Percentiles rank a stretch among this genome's conserved stretches.
Conservation (phyloP, 1,140 invertebrate species). For the Drosophila busckii region DNA sequence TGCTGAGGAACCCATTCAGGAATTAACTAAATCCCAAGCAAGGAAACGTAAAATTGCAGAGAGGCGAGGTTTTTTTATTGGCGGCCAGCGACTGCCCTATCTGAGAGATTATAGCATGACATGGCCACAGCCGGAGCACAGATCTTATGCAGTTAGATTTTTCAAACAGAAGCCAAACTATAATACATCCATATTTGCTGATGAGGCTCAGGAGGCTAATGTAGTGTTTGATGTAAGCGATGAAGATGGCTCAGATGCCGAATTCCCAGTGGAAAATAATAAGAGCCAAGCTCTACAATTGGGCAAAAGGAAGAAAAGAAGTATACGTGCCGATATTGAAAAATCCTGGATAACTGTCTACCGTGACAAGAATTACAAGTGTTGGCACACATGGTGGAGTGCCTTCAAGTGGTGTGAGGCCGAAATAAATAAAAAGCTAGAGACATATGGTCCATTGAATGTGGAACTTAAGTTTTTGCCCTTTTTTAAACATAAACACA, state of each 20-base stretch:
- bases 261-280: too few species aligned
- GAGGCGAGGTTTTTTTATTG: constrained; percentile 26
- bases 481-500: not conserved
- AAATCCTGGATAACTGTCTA: constrained; percentile 30
- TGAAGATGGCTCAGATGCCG: constrained; percentile 7
- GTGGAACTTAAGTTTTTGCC: constrained; percentile 19
- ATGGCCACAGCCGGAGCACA: constrained; percentile 31
- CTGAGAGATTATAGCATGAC: not conserved
- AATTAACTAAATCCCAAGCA: not conserved
- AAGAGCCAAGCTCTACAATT: constrained; percentile 9
- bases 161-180: constrained; percentile 49
- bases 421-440: constrained; percentile 34
- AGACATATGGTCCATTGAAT: constrained; percentile 8
- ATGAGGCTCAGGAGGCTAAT: not conserved
- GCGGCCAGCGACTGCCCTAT: constrained; percentile 36
- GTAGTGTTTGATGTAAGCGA: not conserved
- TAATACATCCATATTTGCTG: constrained; percentile 22
- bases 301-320: not conserved
- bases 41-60: constrained; percentile 9
- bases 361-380: constrained; percentile 27
- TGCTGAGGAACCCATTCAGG: not conserved
- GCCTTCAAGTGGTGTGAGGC: constrained; percentile 50
- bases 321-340: not conserved
- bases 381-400: constrained; percentile 44
- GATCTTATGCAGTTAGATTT: constrained; percentile 48